These are phyloP conservation scores for Polypterus bichir DNA, from an alignment of 2,113 vertebrate genomes.

Conservation along the genomic window DNA sequence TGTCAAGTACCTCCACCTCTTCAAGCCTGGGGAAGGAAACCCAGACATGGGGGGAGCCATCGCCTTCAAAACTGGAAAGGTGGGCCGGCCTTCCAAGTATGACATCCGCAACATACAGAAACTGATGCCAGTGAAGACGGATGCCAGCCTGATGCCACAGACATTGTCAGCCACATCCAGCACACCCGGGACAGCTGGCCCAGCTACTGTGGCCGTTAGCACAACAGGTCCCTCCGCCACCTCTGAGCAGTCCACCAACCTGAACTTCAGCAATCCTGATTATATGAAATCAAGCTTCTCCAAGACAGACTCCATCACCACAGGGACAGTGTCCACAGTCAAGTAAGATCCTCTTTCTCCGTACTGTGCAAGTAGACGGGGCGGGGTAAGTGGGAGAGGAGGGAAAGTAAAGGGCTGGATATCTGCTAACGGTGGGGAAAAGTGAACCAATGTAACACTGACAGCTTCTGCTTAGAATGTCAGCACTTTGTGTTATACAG, in stretches of 20 bases:
- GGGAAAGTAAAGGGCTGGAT: neutral
- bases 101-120: conserved; percentile 90
- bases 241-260: conserved; percentile 62
- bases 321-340: conserved; percentile 92
- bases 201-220: neutral
- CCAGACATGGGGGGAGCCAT: conserved; percentile 96
- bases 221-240: conserved; percentile 17
- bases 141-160: conserved; percentile 59
- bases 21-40: conserved; percentile 90
- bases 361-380: too few relatives aligned
- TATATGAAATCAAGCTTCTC: conserved; percentile 95
- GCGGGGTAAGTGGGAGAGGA: too few relatives aligned
- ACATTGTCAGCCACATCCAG: conserved; percentile 60
- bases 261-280: conserved; percentile 78
- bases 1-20: conserved; percentile 91
- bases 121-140: conserved; percentile 67
- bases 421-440: neutral
- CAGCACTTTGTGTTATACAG: too few relatives aligned
- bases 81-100: conserved; percentile 95
- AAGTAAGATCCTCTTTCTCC: conserved; percentile 64
- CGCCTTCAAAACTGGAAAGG: conserved; percentile 94
- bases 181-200: conserved; percentile 49
- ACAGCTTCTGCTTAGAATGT: too few relatives aligned
- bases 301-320: conserved; percentile 98
- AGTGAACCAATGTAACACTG: too few relatives aligned